phyloP scores from a whole-genome alignment of 2,797 vertebrate genomes.

The Odontamblyopus rebecca region DNA sequence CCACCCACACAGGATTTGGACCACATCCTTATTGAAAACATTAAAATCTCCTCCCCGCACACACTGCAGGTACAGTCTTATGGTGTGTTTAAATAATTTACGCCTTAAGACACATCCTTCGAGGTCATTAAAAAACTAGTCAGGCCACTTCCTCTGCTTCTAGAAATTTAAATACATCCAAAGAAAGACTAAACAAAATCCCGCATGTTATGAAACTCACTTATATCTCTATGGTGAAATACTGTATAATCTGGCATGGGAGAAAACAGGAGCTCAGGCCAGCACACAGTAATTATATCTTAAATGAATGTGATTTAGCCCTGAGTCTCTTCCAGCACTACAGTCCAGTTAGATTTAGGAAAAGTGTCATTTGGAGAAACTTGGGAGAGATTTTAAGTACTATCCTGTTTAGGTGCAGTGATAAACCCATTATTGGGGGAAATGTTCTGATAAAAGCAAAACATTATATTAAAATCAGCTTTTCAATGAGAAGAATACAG shows the following conservation, averaged over 20 bases:
- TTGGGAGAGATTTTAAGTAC: conserved; percentile 8
- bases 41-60: background rate
- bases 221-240: background rate
- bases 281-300: conserved; percentile 41
- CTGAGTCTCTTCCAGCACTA: conserved; percentile 38
- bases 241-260: conserved; percentile 16
- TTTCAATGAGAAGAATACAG: conserved; percentile 7
- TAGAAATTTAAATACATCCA: conserved; percentile 25
- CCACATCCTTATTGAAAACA: conserved; percentile 17
- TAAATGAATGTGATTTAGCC: conserved; percentile 46
- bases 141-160: conserved; percentile 17
- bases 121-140: conserved; percentile 23
- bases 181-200: conserved; percentile 18
- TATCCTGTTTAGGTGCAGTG: conserved; percentile 16
- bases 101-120: conserved; percentile 13
- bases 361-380: conserved; percentile 22
- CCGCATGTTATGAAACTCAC: background rate
- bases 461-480: conserved; percentile 20
- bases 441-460: conserved; percentile 19
- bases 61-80: conserved; percentile 11
- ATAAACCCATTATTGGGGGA: conserved; percentile 16
- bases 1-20: background rate
- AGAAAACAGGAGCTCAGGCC: conserved; percentile 21
- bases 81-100: conserved; percentile 11
- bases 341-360: conserved; percentile 11